Evolutionary conservation across 1,140 invertebrate species (phyloP), one percentile per base, ranked within the genome.

Genomic region (Lasaia peninsularis): DNA sequence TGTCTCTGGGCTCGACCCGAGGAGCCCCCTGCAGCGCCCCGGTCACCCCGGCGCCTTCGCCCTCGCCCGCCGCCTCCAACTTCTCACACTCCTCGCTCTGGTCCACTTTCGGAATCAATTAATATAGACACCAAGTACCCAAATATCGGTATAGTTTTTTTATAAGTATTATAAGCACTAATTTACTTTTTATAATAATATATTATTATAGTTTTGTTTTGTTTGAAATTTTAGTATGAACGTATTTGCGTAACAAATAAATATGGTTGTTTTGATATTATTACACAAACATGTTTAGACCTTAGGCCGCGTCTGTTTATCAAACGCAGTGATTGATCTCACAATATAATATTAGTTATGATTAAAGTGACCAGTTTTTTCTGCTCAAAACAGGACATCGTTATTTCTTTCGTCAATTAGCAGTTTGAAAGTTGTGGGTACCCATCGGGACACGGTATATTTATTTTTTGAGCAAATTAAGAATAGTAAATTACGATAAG

Each of bases 31-130:
- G 55, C 49, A 37, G 21, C 34, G 37, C 60, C 52, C 67, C 37
- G 62, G 24, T 66, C 12, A 62, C 74, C 2, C 72, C 75, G 5
- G 64, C 66, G 1, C 60, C 70, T 0, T 74, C 80, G 2, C 73
- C 78, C 2, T 44, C 80, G 2, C 73, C 78, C 2, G 34, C 66
- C 9, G 58, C 71, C 0, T 34, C 60, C 7, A 57, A 61, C 8
- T 34, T 58, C 44, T 31, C 62, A 14, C 59, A 71, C 37, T 67
- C 77, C 9, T 61, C 67, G 6, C 52, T 74, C 1, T 85, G 81
- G 79, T 68, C 74, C 31, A 68, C 57, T 34, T 79, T 79, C 37
- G 66, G 68, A n/a, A 73, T 80, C n/a, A 78, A 80, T 60, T 79
- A 73, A 65, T 37, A 11, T 9, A 24, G 4, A 12, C 31, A 28